A percentile compares a stretch with the other conserved stretches of the same genome.
Conservation (phyloP, 2,888 invertebrate species). For the Chironomus riparius region DNA sequence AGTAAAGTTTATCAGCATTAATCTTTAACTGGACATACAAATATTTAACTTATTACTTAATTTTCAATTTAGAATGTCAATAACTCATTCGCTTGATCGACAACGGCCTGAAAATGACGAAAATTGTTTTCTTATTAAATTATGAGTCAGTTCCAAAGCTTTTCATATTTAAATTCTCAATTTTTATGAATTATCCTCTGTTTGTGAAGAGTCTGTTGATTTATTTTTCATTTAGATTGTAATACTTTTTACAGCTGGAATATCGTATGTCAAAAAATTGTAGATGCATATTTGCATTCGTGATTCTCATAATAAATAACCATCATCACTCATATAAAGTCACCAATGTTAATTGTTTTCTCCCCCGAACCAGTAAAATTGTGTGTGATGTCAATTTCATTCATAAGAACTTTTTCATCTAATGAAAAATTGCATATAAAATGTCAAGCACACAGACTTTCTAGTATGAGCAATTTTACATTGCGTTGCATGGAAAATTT, state of each 20-base stretch:
- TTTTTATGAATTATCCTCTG: no score
- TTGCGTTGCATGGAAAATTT: background rate
- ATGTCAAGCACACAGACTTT: no score
- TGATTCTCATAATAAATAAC: background rate
- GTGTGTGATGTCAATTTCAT: background rate
- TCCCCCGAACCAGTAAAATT: background rate
- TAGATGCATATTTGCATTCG: background rate
- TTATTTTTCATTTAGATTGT: background rate
- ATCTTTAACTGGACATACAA: no score
- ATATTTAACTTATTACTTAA: no score
- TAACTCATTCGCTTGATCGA: no score
- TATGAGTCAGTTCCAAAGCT: no score
- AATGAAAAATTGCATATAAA: background rate
- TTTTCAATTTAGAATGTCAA: no score
- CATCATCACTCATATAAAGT: background rate
- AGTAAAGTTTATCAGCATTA: no score
- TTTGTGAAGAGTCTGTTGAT: background rate
- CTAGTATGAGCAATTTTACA: background rate
- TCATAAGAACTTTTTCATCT: background rate
- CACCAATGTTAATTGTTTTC: background rate
- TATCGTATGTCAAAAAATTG: background rate
- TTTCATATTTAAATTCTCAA: no score
- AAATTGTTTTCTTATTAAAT: no score
- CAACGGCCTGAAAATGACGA: no score
- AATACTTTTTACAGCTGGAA: background rate